Conservation (phyloP, 2,797 vertebrate species). For the Liasis olivaceus region DNA sequence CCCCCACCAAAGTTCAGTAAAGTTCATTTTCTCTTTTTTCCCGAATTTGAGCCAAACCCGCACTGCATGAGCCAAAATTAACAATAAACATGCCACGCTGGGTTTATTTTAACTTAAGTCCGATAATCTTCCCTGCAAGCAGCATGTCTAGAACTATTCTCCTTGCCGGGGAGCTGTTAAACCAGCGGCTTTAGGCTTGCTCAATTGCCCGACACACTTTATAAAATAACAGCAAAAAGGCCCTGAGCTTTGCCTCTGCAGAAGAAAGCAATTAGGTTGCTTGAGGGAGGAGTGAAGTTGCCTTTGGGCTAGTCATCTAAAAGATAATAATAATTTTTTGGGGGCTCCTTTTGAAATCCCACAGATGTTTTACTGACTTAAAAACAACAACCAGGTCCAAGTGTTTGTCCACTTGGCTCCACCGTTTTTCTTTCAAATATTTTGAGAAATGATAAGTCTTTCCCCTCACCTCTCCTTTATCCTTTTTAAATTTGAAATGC, state of each 20-base stretch:
- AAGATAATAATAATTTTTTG: too few relatives aligned
- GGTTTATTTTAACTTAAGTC: constrained; percentile 60
- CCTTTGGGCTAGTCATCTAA: not conserved
- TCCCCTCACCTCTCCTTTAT: not conserved
- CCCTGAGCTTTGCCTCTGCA: not conserved
- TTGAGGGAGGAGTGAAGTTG: not conserved
- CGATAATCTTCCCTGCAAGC: constrained; percentile 48
- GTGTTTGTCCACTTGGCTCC: not conserved
- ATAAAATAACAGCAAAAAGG: not conserved
- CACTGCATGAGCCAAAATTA: constrained; percentile 50
- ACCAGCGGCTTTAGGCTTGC: not conserved
- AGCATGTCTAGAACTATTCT: constrained; percentile 19
- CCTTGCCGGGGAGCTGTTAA: constrained; percentile 20
- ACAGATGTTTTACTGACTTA: not conserved
- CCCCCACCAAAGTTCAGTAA: not conserved
- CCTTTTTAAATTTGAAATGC: not conserved
- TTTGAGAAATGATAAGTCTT: not conserved
- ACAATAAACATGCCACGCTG: constrained; percentile 47
- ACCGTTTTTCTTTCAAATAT: not conserved
- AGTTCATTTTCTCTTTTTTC: constrained; percentile 32
- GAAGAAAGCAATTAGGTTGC: not conserved
- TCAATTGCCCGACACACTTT: not conserved
- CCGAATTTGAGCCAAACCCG: constrained; percentile 32
- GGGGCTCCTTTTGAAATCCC: not conserved
- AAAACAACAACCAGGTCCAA: not conserved